Base-by-base conservation (phyloP, 2,888 invertebrate genomes). In the Latrodectus hesperus region DNA sequence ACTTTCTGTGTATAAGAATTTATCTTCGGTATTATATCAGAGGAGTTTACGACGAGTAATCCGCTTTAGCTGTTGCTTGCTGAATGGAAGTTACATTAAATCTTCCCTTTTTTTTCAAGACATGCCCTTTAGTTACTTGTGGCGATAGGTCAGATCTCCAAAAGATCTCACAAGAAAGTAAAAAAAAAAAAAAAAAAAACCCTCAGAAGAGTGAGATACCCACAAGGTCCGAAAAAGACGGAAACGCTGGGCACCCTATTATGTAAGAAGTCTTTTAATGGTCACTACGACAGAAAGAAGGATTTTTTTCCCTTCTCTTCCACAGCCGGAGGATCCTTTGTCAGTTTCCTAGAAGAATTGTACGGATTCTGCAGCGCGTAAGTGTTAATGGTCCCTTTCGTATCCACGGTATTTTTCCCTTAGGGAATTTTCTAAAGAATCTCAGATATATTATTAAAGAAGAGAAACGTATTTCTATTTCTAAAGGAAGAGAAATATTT, bases 261-360 rank as follows among this genome's bases (percentile, higher is more conserved):
- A 87, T 87, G 72, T 71, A 70, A 38, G 70, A 67, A 86, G 72
- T 87, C 68, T 65, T 68, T 75, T 87, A 87, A 87, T 87, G 86
- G 86, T 87, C 86, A 87, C 81, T 81, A 75, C 60, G 75, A 67
- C 77, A 71, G 77, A 77, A 77, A 64, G 22, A 51, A 16, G 16
- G 22, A 9, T 55, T 74, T 38, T 52, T 65, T 22, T 67, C 64
- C 9, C 49, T 68, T 55, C 65, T n/a, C 60, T 38, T 38, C 53
- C 55, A 16, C 73, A 53, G 71, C 74, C 60, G 55, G 68, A 11
- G 75, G 80, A 70, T 81, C 77, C 60, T 73, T 77, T 81, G 71
- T 72, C 71, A 67, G 71, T 71, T 55, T 68, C 60, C 70, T 71
- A 26, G 73, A 77, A 83, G 76, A 83, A 81, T 74, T 64, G 83